phyloP scores from a whole-genome alignment of 2,797 vertebrate genomes.

The Diplodus sargus region DNA sequence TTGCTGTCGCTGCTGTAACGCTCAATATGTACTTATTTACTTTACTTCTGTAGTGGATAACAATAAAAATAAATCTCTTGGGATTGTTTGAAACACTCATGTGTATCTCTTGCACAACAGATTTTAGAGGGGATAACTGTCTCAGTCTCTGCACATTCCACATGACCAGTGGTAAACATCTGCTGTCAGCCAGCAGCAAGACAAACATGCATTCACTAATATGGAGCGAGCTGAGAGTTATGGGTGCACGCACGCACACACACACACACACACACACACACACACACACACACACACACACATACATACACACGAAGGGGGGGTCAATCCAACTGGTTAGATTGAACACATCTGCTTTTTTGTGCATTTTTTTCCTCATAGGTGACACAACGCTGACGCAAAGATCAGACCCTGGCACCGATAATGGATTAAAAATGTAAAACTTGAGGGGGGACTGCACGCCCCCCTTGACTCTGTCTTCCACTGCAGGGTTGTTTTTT shows the following conservation, averaged over 20 bases:
- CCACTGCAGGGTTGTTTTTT: background rate
- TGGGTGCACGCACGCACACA: constrained; percentile 3
- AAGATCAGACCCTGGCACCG: background rate
- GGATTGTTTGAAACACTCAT: constrained; percentile 5
- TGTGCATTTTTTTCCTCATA: background rate
- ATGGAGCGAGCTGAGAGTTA: constrained; percentile 31
- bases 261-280: constrained; percentile 20
- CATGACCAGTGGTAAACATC: constrained; percentile 50
- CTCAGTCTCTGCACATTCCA: constrained; percentile 50
- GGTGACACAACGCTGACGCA: background rate
- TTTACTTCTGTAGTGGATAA: no score
- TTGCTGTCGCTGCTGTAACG: no score
- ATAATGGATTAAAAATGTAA: background rate
- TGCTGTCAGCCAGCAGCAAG: constrained; percentile 38
- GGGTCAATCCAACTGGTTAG: background rate
- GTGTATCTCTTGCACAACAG: constrained; percentile 28
- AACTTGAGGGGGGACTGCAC: constrained; percentile 8
- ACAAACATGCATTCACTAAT: constrained; percentile 9
- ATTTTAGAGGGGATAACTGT: constrained; percentile 22
- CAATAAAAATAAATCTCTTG: background rate
- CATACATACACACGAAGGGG: constrained; percentile 3
- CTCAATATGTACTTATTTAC: no score
- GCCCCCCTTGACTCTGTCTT: background rate
- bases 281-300: constrained; percentile 14
- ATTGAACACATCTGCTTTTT: background rate